These are phyloP conservation scores for Pteruthius melanotis DNA, from an alignment of 2,113 vertebrate genomes.

Conservation along the genomic window DNA sequence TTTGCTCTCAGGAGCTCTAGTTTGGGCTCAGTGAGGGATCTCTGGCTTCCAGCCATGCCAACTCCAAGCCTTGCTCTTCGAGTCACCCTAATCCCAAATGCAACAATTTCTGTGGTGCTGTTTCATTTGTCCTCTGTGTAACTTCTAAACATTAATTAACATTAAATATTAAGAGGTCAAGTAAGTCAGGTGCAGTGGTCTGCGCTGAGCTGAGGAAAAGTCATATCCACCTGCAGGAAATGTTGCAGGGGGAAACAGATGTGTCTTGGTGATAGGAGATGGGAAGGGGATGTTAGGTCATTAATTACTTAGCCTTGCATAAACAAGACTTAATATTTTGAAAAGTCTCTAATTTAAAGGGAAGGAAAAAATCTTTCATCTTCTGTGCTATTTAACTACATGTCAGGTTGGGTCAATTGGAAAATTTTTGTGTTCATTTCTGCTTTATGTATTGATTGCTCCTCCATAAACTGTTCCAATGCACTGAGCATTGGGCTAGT, in stretches of 20 bases:
- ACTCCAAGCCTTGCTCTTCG: not conserved
- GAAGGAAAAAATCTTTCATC: slow-evolving; percentile 54
- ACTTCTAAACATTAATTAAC: not conserved
- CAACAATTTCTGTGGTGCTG: not conserved
- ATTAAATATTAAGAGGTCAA: not conserved
- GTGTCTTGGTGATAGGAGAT: slow-evolving; percentile 70
- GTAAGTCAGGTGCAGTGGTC: slow-evolving; percentile 62
- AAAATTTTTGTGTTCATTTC: not conserved
- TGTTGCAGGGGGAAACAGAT: slow-evolving; percentile 75
- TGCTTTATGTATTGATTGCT: not conserved
- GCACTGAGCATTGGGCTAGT: not conserved
- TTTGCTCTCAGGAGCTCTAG: not conserved
- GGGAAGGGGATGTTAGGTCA: slow-evolving; percentile 77
- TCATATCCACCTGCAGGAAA: slow-evolving; percentile 69
- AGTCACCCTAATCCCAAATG: not conserved
- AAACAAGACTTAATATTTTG: slow-evolving; percentile 71
- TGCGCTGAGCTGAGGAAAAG: slow-evolving; percentile 11
- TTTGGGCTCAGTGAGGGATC: not conserved
- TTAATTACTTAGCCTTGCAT: slow-evolving; percentile 70
- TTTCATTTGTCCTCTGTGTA: not conserved
- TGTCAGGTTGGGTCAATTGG: not conserved
- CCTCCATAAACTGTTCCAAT: not conserved
- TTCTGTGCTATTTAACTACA: not conserved
- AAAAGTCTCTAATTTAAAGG: slow-evolving; percentile 49
- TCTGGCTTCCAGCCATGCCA: not conserved